Evolutionary conservation across 2,797 vertebrate species (phyloP).

Genomic region (Tenualosa ilisha): DNA sequence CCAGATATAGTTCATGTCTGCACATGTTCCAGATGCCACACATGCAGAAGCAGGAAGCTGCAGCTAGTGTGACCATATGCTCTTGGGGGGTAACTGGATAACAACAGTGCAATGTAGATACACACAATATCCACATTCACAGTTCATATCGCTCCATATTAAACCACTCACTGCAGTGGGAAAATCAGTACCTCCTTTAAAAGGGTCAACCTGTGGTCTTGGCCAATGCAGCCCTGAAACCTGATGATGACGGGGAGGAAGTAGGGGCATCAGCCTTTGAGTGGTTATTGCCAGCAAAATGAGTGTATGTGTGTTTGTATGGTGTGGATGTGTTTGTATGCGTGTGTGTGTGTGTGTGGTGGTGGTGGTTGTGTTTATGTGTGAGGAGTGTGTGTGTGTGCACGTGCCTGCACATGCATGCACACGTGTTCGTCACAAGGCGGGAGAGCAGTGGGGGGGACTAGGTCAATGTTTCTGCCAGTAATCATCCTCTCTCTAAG

Average conservation of each 20-base stretch:
- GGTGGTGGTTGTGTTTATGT: not conserved
- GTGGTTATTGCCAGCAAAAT: not conserved
- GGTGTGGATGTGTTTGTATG: not conserved
- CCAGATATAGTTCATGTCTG: not conserved
- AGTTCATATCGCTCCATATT: not conserved
- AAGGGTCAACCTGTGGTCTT: not conserved
- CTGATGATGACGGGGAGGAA: not conserved
- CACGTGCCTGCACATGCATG: not conserved
- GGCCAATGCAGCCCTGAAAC: not conserved
- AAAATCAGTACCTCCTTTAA: not conserved
- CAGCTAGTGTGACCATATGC: not conserved
- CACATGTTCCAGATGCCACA: not conserved
- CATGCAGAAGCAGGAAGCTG: not conserved
- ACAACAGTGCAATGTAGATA: not conserved
- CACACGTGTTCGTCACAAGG: not conserved
- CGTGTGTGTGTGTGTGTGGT: not conserved
- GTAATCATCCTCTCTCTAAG: constrained; percentile 41
- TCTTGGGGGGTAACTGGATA: not conserved
- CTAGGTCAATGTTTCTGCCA: constrained; percentile 34
- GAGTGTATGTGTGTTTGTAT: not conserved
- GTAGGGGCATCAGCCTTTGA: not conserved
- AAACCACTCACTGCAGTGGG: not conserved
- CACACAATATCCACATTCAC: not conserved
- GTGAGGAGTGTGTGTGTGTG: not conserved
- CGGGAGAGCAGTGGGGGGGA: not conserved